Evolutionary conservation across 2,888 invertebrate species (phyloP), one percentile per base, ranked within the genome.

Genomic region (Yponomeuta plumbellus): DNA sequence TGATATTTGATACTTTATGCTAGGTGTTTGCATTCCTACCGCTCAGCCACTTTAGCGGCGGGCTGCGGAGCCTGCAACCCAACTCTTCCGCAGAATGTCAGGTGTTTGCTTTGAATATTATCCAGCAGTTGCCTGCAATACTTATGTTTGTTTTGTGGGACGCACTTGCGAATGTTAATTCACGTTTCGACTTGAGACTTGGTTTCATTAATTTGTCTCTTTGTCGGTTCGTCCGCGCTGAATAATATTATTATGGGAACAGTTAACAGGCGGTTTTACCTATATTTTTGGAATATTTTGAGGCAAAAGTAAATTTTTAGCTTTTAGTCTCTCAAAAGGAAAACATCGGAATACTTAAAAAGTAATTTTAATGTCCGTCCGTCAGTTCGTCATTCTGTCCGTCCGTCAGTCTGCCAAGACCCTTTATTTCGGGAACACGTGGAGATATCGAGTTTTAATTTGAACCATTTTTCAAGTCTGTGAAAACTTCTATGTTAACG

Each of bases 21-120:
- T 58, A 11, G 22, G 58, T 58, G 58, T 52, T 52, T 52, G 44
- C 44, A 52, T 52, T 52, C 44, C 56, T 20, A 13, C 71, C 77
- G 76, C 77, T 76, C 72, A 68, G 73, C 76, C 81, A 81, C 82
- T 85, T 78, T 74, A 72, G 76, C 73, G 76, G 11, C 58, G 21
- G n/a, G 13, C 26, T 13, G 11, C 17, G 17, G 26, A 13, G 34
- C 26, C 61, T n/a, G 34, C 39, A 20, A 39, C 34, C 39, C 59
- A 23, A 44, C 63, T 44, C 44, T 52, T 52, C 44, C 63, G 17
- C 39, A 44, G 73, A 75, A 79, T 85, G 87, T 83, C 87, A 85
- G 78, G 75, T 88, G 82, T 87, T 87, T 84, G 78, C 83, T 75
- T 70, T 76, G 76, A 78, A 83, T 80, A 83, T 83, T 80, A 84